phyloP scores from a whole-genome alignment of 2,888 invertebrate species.

The Eutolmus rufibarbis region DNA sequence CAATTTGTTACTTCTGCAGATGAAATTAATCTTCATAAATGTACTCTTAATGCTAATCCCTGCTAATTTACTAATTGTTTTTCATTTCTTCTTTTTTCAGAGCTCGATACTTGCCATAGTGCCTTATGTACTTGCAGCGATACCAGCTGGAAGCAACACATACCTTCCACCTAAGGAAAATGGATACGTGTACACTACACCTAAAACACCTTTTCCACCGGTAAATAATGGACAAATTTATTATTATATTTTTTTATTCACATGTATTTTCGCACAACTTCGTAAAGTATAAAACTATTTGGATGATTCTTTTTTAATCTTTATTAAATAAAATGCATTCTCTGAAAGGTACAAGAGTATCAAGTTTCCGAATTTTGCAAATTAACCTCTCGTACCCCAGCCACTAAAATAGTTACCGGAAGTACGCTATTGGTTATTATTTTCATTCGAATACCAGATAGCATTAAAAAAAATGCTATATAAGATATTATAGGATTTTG shows the following conservation, averaged over 20 bases:
- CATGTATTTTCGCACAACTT: neutral
- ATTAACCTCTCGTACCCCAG: too few species aligned
- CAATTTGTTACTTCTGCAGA: slow-evolving; percentile 15
- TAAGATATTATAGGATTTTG: too few species aligned
- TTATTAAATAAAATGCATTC: too few species aligned
- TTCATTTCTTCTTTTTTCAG: slow-evolving; percentile 52
- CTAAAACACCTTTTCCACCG: slow-evolving; percentile 60
- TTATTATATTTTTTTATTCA: neutral
- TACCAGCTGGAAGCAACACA: slow-evolving; percentile 72
- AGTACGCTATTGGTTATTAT: too few species aligned
- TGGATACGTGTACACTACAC: slow-evolving; percentile 78
- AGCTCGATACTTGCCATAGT: slow-evolving; percentile 54
- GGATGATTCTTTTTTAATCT: neutral
- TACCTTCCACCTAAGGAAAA: slow-evolving; percentile 78
- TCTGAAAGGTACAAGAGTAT: too few species aligned
- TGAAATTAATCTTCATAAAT: slow-evolving; percentile 38
- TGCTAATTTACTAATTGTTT: neutral
- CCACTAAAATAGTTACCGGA: too few species aligned
- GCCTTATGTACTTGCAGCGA: slow-evolving; percentile 57
- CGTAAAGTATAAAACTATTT: too few species aligned
- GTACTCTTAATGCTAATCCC: neutral
- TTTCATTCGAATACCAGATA: too few species aligned
- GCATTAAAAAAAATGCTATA: too few species aligned
- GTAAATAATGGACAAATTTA: neutral
- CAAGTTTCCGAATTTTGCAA: too few species aligned